Percentiles rank a stretch among this genome's conserved stretches.
phyloP scores from a whole-genome alignment of 2,888 invertebrate species.

The Euplexia lucipara region DNA sequence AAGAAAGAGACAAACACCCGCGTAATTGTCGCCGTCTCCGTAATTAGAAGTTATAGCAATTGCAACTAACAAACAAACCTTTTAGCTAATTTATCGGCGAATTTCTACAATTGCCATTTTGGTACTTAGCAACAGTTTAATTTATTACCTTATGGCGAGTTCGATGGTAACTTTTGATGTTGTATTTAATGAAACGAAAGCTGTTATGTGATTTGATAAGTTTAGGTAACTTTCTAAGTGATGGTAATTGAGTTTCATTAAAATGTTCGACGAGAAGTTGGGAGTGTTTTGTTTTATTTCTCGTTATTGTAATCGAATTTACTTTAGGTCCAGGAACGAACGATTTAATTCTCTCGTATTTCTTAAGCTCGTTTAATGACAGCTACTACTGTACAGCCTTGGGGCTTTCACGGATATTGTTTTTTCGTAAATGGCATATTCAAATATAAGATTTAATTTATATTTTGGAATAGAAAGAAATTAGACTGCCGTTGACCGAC shows the following conservation, averaged over 20 bases:
- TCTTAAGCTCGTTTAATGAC: too few species aligned
- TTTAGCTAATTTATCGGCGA: conserved; percentile 79
- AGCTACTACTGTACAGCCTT: too few species aligned
- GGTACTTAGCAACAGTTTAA: conserved; percentile 66
- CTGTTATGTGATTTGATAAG: conserved; percentile 42
- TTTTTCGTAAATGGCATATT: too few species aligned
- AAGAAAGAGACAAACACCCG: conserved; percentile 69
- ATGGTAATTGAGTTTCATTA: conserved; percentile 36
- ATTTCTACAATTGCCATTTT: conserved; percentile 78
- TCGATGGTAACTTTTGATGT: conserved; percentile 53
- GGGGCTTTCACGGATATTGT: too few species aligned
- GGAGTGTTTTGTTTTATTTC: conserved; percentile 4
- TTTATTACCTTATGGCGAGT: conserved; percentile 56
- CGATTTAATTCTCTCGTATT: too few species aligned
- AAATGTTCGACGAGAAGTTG: conserved; percentile 13
- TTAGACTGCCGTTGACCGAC: too few species aligned
- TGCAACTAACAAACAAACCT: conserved; percentile 79
- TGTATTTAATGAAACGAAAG: conserved; percentile 43
- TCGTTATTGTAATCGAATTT: background rate
- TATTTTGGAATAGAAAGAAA: too few species aligned
- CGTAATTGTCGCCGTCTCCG: conserved; percentile 76
- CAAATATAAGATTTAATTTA: too few species aligned
- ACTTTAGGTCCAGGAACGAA: too few species aligned
- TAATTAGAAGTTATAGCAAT: conserved; percentile 82
- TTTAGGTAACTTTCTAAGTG: conserved; percentile 28